Evolutionary conservation across 2,113 vertebrate genomes (phyloP), one percentile per base, ranked within the genome.

Genomic region (Dunckerocampus dactyliophorus): DNA sequence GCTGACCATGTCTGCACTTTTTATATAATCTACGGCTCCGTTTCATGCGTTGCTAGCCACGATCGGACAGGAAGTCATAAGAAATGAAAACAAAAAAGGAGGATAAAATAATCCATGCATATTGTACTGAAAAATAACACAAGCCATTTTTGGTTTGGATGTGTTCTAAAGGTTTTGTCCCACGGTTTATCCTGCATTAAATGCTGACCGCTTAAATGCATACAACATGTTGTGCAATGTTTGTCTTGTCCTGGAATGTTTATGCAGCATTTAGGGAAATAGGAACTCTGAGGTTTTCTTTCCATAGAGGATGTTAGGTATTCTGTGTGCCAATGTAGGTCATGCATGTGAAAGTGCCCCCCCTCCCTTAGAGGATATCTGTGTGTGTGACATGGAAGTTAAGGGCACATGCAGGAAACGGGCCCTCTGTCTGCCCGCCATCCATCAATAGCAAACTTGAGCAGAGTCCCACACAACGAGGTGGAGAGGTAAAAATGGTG

Each of bases 341-440:
- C 63, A 70, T 58, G 53, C 58, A 37, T 62, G 52, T 82, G 54
- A 62, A 56, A 53, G 56, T 65, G 43, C 43, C 46, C 60, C 75
- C 54, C 53, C 77, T 62, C 74, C 69, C 62, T 76, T 21, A 45
- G 63, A 83, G 84, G 83, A 87, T 80, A 77, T 84, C 79, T 89
- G 82, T 62, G 37, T 52, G 61, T 49, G 62, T 82, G 86, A 86
- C 84, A 85, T 76, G 77, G 87, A 87, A 82, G 85, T 63, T 47
- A 43, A 51, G 80, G 81, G 60, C 72, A 76, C 71, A 75, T 82
- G 71, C 87, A 82, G 87, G 87, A 88, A 87, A 83, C 76, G 67
- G 67, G 19, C 62, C 57, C 67, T 77, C 68, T 78, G 77, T 65
- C 74, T 59, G 6, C 15, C 52, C 13, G 9, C 14, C 67, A 81